Evolutionary conservation across 1,140 invertebrate genomes (phyloP), one percentile per base, ranked within the genome.

Genomic region (Calliphora vicina): DNA sequence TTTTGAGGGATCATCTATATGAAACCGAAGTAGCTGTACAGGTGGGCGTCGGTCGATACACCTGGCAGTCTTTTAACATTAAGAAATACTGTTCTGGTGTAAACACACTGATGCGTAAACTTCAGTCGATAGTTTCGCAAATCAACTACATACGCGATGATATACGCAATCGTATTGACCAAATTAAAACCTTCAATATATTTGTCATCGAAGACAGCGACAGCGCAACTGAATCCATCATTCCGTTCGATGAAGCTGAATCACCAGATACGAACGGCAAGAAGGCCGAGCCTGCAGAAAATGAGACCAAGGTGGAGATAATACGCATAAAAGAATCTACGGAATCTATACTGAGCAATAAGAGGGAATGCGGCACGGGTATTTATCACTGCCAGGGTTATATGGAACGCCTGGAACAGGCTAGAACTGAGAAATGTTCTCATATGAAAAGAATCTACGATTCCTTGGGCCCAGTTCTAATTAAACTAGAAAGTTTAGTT

Each of bases 41-140:
- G 82, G 95, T 96, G 27, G 97, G 96, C 9, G 89, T 96, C 0
- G 94, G 94, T 8, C 92, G 96, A 35, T 94, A 97, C 35, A 96
- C 95, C 81, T 98, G 97, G 97, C 95, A 94, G 83, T 96, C 96
- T 0, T 91, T 97, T 3, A 94, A 94, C 15, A 97, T 97, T 72
- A 91, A 91, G 45, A 95, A 97, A 80, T 97, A 95, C 87, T 92
- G 94, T 15, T 84, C 90, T 0, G 91, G 91, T 26, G 95, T 94
- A 72, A 87, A 87, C 20, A 85, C 84, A 0, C 88, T 93, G 82
- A 82, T 93, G 15, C 93, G 92, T 35, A 93, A 93, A 85, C 91
- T 96, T 81, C 92, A 91, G 50, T 94, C 94, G 0, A 91, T 94
- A 17, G 93, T 95, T 1, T 92, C 92, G 20, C 95, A 97, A 90